Conservation (phyloP, 2,113 vertebrate genomes). For the Podarcis cretensis region DNA sequence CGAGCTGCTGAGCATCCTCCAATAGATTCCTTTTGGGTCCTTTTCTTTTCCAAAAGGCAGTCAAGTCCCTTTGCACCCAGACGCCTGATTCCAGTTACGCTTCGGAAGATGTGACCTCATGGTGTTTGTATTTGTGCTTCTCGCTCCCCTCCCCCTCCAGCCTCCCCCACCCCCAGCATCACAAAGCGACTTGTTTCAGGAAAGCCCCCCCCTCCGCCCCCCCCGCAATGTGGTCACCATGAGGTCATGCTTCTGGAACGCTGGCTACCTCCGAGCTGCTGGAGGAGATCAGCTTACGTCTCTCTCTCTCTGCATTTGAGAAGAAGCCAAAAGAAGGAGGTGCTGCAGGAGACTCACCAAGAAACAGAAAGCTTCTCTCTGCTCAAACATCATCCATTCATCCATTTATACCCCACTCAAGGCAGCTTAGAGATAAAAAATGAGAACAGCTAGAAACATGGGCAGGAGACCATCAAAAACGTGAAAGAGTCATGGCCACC, state of each 20-base stretch:
- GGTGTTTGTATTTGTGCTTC: slow-evolving; percentile 60
- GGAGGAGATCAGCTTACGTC: background rate
- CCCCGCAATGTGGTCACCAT: background rate
- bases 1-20: slow-evolving; percentile 47
- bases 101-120: slow-evolving; percentile 71
- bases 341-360: no score
- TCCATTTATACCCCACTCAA: background rate
- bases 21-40: slow-evolving; percentile 30
- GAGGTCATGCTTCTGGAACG: background rate
- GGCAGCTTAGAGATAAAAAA: background rate
- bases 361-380: background rate
- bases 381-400: background rate
- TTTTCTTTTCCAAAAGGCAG: slow-evolving; percentile 57
- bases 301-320: no score
- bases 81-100: slow-evolving; percentile 62
- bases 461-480: background rate
- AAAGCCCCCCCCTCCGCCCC: background rate
- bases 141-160: slow-evolving; percentile 44
- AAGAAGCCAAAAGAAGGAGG: no score
- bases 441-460: background rate
- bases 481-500: no score
- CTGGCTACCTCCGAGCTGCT: background rate
- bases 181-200: background rate
- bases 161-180: background rate
- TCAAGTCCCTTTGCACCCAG: slow-evolving; percentile 65